phyloP scores from a whole-genome alignment of 2,113 vertebrate species.

The Pterocles gutturalis region DNA sequence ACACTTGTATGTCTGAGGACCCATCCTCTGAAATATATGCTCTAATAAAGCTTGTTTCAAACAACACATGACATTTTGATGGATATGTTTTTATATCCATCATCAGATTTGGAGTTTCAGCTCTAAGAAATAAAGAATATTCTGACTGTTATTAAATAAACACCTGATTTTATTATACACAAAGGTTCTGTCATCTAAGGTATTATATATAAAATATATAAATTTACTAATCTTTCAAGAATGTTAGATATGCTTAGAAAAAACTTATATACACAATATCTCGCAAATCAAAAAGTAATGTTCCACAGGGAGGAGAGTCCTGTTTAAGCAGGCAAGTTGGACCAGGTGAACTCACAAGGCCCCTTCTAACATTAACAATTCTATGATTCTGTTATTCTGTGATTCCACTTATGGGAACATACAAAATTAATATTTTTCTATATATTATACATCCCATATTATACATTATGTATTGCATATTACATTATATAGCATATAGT shows the following conservation, averaged over 20 bases:
- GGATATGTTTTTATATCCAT: background rate
- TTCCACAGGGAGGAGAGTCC: background rate
- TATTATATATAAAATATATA: background rate
- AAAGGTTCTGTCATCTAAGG: too few relatives aligned
- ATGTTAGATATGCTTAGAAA: background rate
- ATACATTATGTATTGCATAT: background rate
- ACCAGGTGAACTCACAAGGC: background rate
- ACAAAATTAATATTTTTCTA: background rate
- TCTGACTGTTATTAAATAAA: background rate
- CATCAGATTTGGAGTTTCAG: background rate
- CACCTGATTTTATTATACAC: background rate
- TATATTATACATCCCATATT: too few relatives aligned
- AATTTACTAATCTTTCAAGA: background rate
- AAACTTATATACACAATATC: background rate
- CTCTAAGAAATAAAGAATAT: background rate
- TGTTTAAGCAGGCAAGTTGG: background rate
- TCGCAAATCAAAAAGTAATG: background rate
- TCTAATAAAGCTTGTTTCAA: background rate
- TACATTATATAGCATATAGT: background rate
- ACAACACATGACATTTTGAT: background rate
- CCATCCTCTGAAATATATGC: background rate
- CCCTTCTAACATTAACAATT: background rate
- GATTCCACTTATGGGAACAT: background rate
- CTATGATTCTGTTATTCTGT: background rate
- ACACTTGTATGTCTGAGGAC: background rate